Evolutionary conservation across 2,797 vertebrate genomes (phyloP).

Genomic region (Bufotes viridis): DNA sequence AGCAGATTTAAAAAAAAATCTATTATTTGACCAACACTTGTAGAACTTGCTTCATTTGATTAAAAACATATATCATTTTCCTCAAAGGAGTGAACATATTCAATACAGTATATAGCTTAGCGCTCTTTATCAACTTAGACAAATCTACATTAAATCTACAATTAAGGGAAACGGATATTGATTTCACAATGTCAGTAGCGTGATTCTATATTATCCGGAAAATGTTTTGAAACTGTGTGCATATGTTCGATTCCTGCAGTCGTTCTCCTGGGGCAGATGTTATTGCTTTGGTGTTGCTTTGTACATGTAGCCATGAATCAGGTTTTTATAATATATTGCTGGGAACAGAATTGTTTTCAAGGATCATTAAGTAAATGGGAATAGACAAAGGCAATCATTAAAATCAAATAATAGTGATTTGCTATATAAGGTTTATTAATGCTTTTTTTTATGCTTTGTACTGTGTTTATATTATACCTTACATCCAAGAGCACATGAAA

Average conservation of each 20-base stretch:
- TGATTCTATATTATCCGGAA: neutral
- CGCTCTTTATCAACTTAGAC: too few species aligned
- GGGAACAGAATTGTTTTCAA: neutral
- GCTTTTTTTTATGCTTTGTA: neutral
- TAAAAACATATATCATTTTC: too few species aligned
- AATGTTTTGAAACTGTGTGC: neutral
- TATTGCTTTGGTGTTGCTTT: neutral
- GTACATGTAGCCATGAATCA: constrained; percentile 1
- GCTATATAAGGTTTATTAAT: neutral
- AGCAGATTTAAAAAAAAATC: too few species aligned
- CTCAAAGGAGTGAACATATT: too few species aligned
- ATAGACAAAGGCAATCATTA: constrained; percentile 17
- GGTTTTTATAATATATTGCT: neutral
- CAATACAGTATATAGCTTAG: too few species aligned
- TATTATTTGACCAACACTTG: too few species aligned
- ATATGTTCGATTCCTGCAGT: constrained; percentile 3
- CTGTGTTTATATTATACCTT: neutral
- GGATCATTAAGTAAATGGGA: constrained; percentile 2
- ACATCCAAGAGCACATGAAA: neutral
- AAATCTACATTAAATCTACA: neutral
- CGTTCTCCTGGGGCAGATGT: neutral
- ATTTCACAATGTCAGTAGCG: neutral
- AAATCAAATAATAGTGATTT: constrained; percentile 6
- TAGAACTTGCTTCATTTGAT: too few species aligned
- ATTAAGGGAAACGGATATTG: neutral